Evolutionary conservation across 2,797 vertebrate genomes (phyloP).

Genomic region (Crotalus adamanteus): DNA sequence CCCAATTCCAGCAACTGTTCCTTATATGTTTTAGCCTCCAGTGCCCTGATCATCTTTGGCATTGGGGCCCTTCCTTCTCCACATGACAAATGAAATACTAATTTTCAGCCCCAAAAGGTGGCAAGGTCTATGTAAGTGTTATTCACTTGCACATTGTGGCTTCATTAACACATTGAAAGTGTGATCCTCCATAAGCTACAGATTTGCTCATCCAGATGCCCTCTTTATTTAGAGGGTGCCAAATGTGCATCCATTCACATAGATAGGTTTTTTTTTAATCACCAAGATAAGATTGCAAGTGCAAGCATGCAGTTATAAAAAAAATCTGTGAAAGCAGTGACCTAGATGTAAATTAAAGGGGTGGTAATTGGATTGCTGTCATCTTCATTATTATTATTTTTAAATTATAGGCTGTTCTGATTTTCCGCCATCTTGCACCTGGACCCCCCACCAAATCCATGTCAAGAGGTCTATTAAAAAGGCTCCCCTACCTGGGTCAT

Average conservation of each 20-base stretch:
- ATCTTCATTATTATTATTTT: background rate
- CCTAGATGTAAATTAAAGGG: background rate
- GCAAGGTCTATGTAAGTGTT: background rate
- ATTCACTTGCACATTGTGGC: slow-evolving; percentile 13
- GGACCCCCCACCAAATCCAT: background rate
- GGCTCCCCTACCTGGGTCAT: background rate
- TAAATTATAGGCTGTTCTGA: background rate
- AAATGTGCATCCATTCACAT: slow-evolving; percentile 42
- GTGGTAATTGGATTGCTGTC: background rate
- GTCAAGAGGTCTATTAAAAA: background rate
- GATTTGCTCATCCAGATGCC: slow-evolving; percentile 16
- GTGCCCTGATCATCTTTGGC: too few relatives aligned
- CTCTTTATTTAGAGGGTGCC: slow-evolving; percentile 18
- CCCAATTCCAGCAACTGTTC: too few relatives aligned
- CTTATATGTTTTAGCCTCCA: too few relatives aligned
- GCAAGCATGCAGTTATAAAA: background rate
- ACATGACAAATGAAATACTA: background rate
- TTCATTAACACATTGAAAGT: background rate
- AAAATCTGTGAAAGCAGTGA: background rate
- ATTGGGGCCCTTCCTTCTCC: background rate
- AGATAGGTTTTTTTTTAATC: background rate
- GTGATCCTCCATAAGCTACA: background rate
- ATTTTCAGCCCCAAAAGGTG: background rate
- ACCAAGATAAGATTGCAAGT: background rate
- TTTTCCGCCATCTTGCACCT: background rate